phyloP scores from a whole-genome alignment of 2,113 vertebrate genomes.

The Polypterus bichir region DNA sequence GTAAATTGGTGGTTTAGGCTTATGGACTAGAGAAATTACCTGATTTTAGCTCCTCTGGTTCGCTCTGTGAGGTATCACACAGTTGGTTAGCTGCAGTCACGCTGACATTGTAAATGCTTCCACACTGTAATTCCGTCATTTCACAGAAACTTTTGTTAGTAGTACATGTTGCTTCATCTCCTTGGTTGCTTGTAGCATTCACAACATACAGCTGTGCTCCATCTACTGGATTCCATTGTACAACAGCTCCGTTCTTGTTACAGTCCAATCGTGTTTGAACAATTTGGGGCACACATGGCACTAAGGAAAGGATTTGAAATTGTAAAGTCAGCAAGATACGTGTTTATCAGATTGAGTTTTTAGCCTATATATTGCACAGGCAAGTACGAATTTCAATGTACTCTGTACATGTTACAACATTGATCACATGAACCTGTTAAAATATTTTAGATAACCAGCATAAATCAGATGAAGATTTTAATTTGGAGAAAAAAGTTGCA shows the following conservation, averaged over 20 bases:
- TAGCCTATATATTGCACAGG: too few relatives aligned
- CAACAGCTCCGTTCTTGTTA: conserved; percentile 25
- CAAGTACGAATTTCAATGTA: too few relatives aligned
- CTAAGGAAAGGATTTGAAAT: conserved; percentile 22
- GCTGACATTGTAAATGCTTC: conserved; percentile 44
- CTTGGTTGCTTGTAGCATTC: conserved; percentile 28
- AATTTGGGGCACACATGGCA: conserved; percentile 37
- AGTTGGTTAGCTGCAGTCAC: conserved; percentile 30
- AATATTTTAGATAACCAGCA: neutral
- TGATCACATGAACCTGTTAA: too few relatives aligned
- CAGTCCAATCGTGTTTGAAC: conserved; percentile 30
- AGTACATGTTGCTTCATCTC: conserved; percentile 26
- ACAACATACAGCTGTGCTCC: conserved; percentile 41
- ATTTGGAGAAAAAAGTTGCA: neutral
- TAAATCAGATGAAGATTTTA: neutral
- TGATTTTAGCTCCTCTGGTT: conserved; percentile 24
- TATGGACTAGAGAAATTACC: conserved; percentile 27
- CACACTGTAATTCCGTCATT: conserved; percentile 37
- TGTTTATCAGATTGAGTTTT: too few relatives aligned
- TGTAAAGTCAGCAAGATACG: neutral
- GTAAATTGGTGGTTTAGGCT: neutral
- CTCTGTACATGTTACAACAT: too few relatives aligned
- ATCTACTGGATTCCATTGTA: conserved; percentile 30
- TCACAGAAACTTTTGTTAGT: conserved; percentile 24
- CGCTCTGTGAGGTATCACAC: conserved; percentile 38